Conservation (phyloP, 2,113 vertebrate species). For the Corvus moneduloides region DNA sequence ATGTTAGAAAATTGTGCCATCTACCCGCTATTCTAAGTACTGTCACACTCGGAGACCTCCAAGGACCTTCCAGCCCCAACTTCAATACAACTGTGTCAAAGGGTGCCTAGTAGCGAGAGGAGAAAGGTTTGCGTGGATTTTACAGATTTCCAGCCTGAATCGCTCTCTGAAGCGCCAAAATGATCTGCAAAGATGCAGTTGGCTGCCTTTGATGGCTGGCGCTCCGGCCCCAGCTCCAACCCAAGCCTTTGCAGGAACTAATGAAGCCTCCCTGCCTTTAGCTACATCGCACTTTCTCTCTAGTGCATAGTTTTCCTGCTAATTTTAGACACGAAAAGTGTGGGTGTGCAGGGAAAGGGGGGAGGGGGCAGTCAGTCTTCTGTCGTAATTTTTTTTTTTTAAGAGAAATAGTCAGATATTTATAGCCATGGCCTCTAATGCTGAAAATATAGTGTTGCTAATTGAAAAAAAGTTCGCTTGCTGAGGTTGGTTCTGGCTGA, state of each 20-base stretch:
- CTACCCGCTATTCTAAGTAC: constrained; percentile 98
- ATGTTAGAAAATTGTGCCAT: constrained; percentile 99
- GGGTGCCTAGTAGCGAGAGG: constrained; percentile 65
- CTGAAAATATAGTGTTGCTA: constrained; percentile 37
- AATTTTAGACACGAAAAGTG: constrained; percentile 60
- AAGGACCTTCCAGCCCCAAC: constrained; percentile 81
- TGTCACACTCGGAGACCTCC: constrained; percentile 90
- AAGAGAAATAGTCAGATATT: constrained; percentile 45
- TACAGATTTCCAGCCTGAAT: constrained; percentile 67
- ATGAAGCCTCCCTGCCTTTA: constrained; percentile 40
- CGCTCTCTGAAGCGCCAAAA: constrained; percentile 59
- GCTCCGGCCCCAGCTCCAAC: background rate
- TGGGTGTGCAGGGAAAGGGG: background rate
- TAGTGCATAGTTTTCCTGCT: constrained; percentile 37
- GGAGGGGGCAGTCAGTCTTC: background rate
- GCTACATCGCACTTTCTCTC: constrained; percentile 32
- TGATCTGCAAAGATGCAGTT: constrained; percentile 35
- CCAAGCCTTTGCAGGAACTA: background rate
- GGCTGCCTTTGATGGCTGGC: constrained; percentile 13
- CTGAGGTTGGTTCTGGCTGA: background rate
- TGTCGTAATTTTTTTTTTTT: background rate
- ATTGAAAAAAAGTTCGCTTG: background rate
- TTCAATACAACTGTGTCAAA: constrained; percentile 81
- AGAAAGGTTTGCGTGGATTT: constrained; percentile 68
- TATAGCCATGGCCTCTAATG: constrained; percentile 43